Conservation (phyloP, 2,113 vertebrate species). For the Pluvianellus socialis region DNA sequence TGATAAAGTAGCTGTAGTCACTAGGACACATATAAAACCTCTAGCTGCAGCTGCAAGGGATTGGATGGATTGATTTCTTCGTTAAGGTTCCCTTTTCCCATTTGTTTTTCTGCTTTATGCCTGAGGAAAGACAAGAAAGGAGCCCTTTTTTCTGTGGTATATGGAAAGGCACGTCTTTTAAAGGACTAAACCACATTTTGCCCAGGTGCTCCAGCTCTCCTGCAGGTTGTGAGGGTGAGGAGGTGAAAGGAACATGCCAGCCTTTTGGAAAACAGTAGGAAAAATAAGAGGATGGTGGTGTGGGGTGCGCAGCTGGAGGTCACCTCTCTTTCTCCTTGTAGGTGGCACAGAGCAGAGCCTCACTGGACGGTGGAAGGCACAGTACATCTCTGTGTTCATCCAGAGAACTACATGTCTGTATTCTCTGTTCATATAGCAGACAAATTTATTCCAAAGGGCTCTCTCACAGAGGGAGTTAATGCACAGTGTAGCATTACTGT, state of each 20-base stretch:
- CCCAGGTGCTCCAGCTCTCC: not conserved
- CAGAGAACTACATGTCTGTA: not conserved
- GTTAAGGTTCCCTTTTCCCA: not conserved
- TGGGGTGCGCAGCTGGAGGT: not conserved
- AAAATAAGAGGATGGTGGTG: accelerated
- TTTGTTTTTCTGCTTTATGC: not conserved
- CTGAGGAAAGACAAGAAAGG: not conserved
- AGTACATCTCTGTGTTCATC: not conserved
- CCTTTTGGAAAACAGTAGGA: not conserved
- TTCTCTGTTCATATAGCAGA: not conserved
- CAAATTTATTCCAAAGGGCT: not conserved
- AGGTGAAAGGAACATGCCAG: not conserved
- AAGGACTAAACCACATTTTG: not conserved
- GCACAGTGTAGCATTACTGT: not conserved
- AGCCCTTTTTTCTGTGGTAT: not conserved
- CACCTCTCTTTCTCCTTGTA: not conserved
- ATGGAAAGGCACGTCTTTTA: not conserved
- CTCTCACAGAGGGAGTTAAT: not conserved
- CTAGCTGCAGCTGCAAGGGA: not conserved
- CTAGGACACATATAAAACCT: not conserved
- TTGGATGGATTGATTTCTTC: not conserved
- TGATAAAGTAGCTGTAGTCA: not conserved
- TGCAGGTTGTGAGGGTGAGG: not conserved
- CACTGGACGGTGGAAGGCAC: not conserved
- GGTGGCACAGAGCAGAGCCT: not conserved